Evolutionary conservation across 2,797 vertebrate species (phyloP).

Genomic region (Anniella stebbinsi): DNA sequence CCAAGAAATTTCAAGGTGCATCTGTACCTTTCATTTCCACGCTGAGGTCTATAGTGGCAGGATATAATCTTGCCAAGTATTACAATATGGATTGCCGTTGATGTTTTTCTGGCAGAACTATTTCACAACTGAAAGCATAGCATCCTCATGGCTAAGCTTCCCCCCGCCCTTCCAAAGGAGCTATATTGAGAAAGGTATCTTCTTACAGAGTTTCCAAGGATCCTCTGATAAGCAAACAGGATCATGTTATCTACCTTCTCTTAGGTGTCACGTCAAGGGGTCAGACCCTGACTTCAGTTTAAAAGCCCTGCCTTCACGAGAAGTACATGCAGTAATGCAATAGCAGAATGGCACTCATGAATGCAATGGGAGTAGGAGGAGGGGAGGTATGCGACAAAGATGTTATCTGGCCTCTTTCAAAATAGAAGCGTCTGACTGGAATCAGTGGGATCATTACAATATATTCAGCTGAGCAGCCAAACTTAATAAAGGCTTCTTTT

Average conservation of each 20-base stretch:
- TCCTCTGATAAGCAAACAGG: conserved; percentile 45
- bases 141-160: neutral
- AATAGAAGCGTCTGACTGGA: conserved; percentile 39
- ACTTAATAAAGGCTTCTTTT: conserved; percentile 6
- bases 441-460: neutral
- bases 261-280: conserved; percentile 46
- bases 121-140: neutral
- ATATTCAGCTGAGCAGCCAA: conserved; percentile 26
- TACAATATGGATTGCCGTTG: neutral
- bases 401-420: conserved; percentile 32
- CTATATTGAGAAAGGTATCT: conserved; percentile 30
- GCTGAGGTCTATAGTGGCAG: neutral
- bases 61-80: neutral
- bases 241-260: conserved; percentile 38
- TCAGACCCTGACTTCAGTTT: conserved; percentile 56
- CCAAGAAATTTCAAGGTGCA: neutral
- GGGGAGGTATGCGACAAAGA: neutral
- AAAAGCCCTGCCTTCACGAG: conserved; percentile 42
- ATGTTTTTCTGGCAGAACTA: neutral
- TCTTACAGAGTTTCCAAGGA: conserved; percentile 50
- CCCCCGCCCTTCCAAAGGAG: neutral
- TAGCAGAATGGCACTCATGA: conserved; percentile 24
- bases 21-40: neutral
- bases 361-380: neutral
- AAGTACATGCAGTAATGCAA: conserved; percentile 41